Evolutionary conservation across 2,888 invertebrate genomes (phyloP).

Genomic region (Autographa pulchrina): DNA sequence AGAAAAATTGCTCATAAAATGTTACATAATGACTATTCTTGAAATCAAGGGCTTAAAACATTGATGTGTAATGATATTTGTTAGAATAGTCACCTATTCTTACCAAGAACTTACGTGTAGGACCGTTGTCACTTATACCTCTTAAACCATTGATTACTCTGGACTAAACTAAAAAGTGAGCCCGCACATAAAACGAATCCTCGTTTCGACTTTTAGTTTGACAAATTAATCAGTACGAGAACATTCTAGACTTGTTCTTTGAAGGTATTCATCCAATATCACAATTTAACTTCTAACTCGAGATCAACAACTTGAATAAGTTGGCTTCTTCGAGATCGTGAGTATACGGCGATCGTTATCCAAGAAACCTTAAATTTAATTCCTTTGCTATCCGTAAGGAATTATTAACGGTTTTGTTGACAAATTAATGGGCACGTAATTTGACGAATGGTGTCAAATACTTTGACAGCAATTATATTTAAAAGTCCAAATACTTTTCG

Average conservation of each 20-base stretch:
- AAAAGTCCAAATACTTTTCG: background rate
- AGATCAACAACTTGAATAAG: conserved; percentile 6
- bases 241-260: background rate
- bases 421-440: conserved; percentile 6
- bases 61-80: conserved; percentile 10
- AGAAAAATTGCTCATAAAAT: conserved; percentile 34
- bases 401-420: background rate
- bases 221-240: background rate
- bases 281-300: background rate
- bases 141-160: no score
- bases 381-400: background rate
- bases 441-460: conserved; percentile 6
- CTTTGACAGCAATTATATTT: background rate
- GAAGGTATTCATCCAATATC: background rate
- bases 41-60: conserved; percentile 39
- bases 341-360: background rate
- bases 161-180: background rate
- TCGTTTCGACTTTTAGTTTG: background rate
- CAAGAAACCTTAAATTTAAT: background rate
- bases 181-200: background rate
- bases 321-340: background rate
- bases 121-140: conserved; percentile 26
- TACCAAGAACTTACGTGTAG: conserved; percentile 40
- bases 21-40: conserved; percentile 41
- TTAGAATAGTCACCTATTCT: conserved; percentile 43